Evolutionary conservation across 2,888 invertebrate genomes (phyloP).

Genomic region (Uropetala carovei): DNA sequence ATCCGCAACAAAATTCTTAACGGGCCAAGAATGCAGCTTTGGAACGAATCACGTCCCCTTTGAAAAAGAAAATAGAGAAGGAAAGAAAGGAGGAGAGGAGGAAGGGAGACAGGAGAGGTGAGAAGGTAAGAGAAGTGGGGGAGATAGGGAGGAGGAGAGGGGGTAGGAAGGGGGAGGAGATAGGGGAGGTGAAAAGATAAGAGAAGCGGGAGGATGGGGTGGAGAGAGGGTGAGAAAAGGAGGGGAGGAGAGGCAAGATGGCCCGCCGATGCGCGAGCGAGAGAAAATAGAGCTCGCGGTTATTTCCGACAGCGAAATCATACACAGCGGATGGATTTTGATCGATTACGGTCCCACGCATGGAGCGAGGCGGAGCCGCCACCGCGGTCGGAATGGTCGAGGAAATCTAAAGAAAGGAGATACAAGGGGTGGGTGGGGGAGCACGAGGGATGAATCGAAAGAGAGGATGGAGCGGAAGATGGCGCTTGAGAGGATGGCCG

Average conservation of each 20-base stretch:
- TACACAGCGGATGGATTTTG: slow-evolving; percentile 11
- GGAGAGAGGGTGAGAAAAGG: too few species aligned
- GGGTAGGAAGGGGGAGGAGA: not conserved
- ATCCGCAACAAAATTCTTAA: too few species aligned
- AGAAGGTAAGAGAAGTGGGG: too few species aligned
- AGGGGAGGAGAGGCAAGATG: not conserved
- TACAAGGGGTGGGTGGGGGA: not conserved
- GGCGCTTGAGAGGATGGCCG: not conserved
- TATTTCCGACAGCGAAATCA: slow-evolving; percentile 28
- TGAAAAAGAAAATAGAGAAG: too few species aligned
- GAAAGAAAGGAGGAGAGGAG: too few species aligned
- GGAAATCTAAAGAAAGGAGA: not conserved
- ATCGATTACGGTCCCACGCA: slow-evolving; percentile 2
- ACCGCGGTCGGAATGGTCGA: not conserved
- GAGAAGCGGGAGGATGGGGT: not conserved
- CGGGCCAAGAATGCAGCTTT: too few species aligned
- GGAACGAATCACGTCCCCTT: too few species aligned
- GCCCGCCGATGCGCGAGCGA: not conserved
- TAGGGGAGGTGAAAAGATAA: not conserved
- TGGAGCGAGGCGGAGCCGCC: not conserved
- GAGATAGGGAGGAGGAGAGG: too few species aligned
- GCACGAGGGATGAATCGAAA: not conserved
- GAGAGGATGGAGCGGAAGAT: not conserved
- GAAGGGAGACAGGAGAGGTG: not conserved
- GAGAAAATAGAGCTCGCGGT: slow-evolving; percentile 11